Conservation (phyloP, 2,888 invertebrate genomes). For the Lithosia quadra region DNA sequence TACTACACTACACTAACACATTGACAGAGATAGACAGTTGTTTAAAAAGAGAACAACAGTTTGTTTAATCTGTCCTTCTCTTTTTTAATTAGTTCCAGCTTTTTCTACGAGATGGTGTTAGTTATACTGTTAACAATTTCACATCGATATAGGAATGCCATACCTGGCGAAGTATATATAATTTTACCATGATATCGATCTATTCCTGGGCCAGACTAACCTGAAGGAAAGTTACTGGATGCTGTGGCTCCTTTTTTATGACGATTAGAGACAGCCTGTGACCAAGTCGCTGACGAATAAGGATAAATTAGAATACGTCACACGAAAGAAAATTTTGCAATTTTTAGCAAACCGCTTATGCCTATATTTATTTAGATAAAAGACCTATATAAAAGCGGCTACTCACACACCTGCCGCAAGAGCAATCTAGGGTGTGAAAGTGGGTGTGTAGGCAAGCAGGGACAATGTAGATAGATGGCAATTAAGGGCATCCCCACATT, state of each 20-base stretch:
- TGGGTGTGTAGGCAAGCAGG: too few species aligned
- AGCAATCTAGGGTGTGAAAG: too few species aligned
- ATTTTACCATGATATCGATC: too few species aligned
- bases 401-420: too few species aligned
- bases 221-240: constrained; percentile 65
- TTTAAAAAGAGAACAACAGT: background rate
- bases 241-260: constrained; percentile 72
- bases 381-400: too few species aligned
- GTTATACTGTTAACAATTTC: constrained; percentile 10
- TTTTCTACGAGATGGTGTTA: constrained; percentile 17
- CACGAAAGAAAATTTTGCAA: too few species aligned
- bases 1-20: background rate
- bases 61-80: background rate
- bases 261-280: constrained; percentile 69
- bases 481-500: too few species aligned
- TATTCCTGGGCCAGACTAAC: constrained; percentile 51
- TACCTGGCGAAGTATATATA: too few species aligned
- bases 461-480: too few species aligned
- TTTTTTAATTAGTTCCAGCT: background rate
- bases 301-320: background rate
- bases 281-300: constrained; percentile 71
- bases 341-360: too few species aligned
- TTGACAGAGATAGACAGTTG: background rate
- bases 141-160: too few species aligned
- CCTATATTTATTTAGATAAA: too few species aligned